Evolutionary conservation across 1,140 invertebrate genomes (phyloP).

Genomic region (Drosophila azteca): DNA sequence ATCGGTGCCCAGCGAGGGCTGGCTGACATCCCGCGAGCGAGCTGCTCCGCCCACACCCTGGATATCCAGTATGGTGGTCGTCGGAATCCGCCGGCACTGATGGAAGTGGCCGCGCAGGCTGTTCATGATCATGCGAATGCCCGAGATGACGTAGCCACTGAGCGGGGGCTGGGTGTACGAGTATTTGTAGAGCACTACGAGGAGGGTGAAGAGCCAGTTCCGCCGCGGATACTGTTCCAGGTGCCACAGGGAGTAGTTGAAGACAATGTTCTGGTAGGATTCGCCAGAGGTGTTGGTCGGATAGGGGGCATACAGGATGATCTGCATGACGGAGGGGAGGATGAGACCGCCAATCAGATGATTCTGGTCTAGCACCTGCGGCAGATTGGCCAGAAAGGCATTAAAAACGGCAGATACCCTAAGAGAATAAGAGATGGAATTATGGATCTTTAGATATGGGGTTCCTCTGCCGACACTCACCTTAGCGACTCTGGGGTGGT

Average conservation of each 20-base stretch:
- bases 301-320: constrained; percentile 95
- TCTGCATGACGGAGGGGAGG: constrained; percentile 91
- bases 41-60: constrained; percentile 86
- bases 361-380: constrained; percentile 97
- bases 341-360: constrained; percentile 94
- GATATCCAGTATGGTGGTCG: constrained; percentile 87
- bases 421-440: constrained; percentile 49
- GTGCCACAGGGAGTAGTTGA: constrained; percentile 93
- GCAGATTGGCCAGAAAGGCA: constrained; percentile 96
- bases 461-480: constrained; percentile 83
- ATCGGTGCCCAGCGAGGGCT: constrained; percentile 89
- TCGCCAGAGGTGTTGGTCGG: constrained; percentile 84
- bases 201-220: constrained; percentile 95
- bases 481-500: constrained; percentile 94
- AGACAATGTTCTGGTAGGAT: constrained; percentile 79
- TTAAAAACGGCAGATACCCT: constrained; percentile 95
- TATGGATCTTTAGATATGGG: background rate
- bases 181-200: constrained; percentile 99
- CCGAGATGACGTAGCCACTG: constrained; percentile 90
- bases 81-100: constrained; percentile 91
- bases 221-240: constrained; percentile 92
- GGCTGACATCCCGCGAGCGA: constrained; percentile 90
- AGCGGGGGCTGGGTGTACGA: constrained; percentile 94
- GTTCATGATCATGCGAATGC: constrained; percentile 96
- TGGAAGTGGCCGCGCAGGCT: constrained; percentile 96